phyloP scores from a whole-genome alignment of 2,888 invertebrate genomes.

The Tridacna crocea region DNA sequence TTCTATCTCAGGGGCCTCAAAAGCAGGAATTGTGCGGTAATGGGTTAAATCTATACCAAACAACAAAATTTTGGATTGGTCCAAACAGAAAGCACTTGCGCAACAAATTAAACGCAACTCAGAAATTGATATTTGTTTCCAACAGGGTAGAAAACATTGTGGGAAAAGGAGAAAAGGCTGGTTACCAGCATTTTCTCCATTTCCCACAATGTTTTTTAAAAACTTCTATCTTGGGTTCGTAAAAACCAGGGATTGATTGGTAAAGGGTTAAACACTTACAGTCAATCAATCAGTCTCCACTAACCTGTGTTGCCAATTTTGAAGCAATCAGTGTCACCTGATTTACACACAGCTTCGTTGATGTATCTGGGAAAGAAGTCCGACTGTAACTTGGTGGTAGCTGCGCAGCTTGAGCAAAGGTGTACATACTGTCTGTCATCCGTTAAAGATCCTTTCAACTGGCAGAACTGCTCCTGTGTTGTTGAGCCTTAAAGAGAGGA shows the following conservation, averaged over 20 bases:
- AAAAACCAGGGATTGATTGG: not conserved
- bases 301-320: conserved; percentile 45
- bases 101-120: no score
- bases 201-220: no score
- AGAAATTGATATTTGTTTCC: no score
- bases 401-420: conserved; percentile 68
- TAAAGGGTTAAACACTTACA: not conserved
- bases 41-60: no score
- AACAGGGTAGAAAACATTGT: no score
- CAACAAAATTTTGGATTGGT: no score
- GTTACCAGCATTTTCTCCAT: no score
- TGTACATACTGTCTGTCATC: conserved; percentile 59
- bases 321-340: conserved; percentile 63
- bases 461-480: conserved; percentile 57
- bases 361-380: conserved; percentile 67
- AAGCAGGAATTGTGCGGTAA: no score
- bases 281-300: not conserved
- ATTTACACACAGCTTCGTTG: conserved; percentile 68
- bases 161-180: no score
- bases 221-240: no score
- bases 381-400: conserved; percentile 63
- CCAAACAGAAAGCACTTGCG: no score
- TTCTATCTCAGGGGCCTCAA: no score
- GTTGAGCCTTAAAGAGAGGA: conserved; percentile 36
- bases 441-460: conserved; percentile 57